Evolutionary conservation across 2,113 vertebrate genomes (phyloP), one percentile per base, ranked within the genome.

Genomic region (Phaethon lepturus): DNA sequence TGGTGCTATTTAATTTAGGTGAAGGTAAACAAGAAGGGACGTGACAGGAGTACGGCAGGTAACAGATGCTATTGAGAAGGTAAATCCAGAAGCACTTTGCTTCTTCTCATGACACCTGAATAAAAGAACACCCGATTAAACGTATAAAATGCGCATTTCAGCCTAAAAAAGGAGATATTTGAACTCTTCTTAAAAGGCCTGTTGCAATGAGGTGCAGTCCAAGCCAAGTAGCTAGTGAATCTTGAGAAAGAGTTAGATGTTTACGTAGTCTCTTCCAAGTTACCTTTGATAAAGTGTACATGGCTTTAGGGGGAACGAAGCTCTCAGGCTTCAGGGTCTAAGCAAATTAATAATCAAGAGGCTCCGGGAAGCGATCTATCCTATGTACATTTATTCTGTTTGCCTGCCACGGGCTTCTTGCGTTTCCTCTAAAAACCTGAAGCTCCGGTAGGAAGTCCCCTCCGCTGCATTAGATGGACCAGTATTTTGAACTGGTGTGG

Each of bases 11-110:
- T 86, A 86, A 73, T 94, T 95, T 74, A 94, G 85, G 62, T 50
- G 67, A 93, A 93, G 63, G 83, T 63, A 94, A 96, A 97, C 59
- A 90, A 94, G 88, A 95, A 80, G 17, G 53, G 85, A 94, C 82
- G 12, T 73, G 78, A 47, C 45, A 5, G 15, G 81, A 56, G 38
- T 69, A 62, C 11, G 80, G 19, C 0, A 0, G 40, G 22, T 80
- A 93, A 83, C n/a, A 71, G 62, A 76, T 73, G n/a, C 31, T 93
- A n/a, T 58, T 86, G 75, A 83, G 63, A 69, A 73, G 38, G 63
- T 86, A 92, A 97, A 95, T 80, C 82, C 82, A 94, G 72, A 77
- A 71, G 50, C 42, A 40, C 50, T 96, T 92, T 86, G 11, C 58
- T 53, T 96, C 66, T 80, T 77, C 42, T 90, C 35, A 15, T 73